These are phyloP conservation scores for Poeciliopsis retropinna DNA, from an alignment of 2,113 vertebrate species.

Conservation along the genomic window DNA sequence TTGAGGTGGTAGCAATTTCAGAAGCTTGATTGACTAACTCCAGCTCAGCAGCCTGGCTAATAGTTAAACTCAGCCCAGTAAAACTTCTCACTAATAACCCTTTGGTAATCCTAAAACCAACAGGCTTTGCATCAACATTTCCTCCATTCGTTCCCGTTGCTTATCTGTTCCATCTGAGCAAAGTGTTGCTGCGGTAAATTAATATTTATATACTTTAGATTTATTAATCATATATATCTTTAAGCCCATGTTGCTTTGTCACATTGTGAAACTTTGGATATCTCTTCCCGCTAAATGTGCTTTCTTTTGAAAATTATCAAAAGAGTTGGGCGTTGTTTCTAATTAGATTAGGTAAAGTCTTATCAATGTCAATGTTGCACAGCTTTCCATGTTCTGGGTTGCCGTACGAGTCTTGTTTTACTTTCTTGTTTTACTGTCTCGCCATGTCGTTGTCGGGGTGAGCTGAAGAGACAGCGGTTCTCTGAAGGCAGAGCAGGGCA, in stretches of 20 bases:
- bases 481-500: slow-evolving; percentile 27
- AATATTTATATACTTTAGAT: neutral
- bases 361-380: neutral
- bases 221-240: neutral
- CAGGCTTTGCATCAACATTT: neutral
- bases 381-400: slow-evolving; percentile 11
- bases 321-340: neutral
- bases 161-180: neutral
- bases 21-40: neutral
- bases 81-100: neutral
- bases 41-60: neutral
- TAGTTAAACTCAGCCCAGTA: neutral
- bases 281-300: too few relatives aligned
- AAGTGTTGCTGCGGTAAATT: neutral
- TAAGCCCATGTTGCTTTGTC: neutral
- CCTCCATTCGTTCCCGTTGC: neutral
- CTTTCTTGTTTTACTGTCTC: slow-evolving; percentile 18
- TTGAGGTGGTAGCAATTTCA: too few relatives aligned
- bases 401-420: neutral
- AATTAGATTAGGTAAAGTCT: neutral
- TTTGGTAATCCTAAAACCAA: neutral
- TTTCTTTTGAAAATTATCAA: too few relatives aligned
- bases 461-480: slow-evolving; percentile 29
- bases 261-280: too few relatives aligned
- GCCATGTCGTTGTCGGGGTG: neutral